Evolutionary conservation across 2,797 vertebrate species (phyloP), one percentile per base, ranked within the genome.

Genomic region (Buceros bicornis): DNA sequence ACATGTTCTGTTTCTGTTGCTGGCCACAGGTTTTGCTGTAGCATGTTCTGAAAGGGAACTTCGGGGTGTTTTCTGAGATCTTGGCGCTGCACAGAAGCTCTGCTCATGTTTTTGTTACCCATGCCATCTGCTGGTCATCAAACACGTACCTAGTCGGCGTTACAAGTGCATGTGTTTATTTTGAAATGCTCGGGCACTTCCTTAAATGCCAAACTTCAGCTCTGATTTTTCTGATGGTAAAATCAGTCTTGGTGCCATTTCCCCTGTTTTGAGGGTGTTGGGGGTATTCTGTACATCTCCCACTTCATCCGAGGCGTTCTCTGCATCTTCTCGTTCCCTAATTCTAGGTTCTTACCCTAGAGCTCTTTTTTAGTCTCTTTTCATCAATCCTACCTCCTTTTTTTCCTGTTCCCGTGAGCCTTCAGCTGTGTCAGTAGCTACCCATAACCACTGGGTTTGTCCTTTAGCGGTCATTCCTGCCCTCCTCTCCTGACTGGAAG

Each of bases 91-190:
- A 40, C 37, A 40, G 37, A 40, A 40, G 37, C 37, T 40, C 4
- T 6, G 1, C 15, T 19, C 3, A 15, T 40, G 50, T 4, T 25
- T 29, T 37, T 37, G 72, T 62, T 28, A 19, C 29, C 21, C 19
- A 5, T 64, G 92, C 92, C 94, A 84, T 78, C 93, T 96, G 54
- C 92, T 93, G 96, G 92, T 51, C 70, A 3, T 40, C 37, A 40
- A 40, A 40, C 37, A 40, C 37, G 37, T 40, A 40, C 37, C 37
- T 12, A 10, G 29, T 3, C 14, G 13, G 4, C 42, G 61, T 31
- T 10, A 7, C n/a, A 2, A 8, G 5, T 10, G 1, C 31, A 0
- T 16, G 17, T 4, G 17, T 28, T 24, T 16, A 1, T 2, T 45
- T 20, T 14, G 6, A 29, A 79, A 11, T 29, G 31, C 48, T 61